A percentile compares a stretch with the other conserved stretches of the same genome.
Conservation (phyloP, 2,888 invertebrate genomes). For the Leptinotarsa tumamoca region DNA sequence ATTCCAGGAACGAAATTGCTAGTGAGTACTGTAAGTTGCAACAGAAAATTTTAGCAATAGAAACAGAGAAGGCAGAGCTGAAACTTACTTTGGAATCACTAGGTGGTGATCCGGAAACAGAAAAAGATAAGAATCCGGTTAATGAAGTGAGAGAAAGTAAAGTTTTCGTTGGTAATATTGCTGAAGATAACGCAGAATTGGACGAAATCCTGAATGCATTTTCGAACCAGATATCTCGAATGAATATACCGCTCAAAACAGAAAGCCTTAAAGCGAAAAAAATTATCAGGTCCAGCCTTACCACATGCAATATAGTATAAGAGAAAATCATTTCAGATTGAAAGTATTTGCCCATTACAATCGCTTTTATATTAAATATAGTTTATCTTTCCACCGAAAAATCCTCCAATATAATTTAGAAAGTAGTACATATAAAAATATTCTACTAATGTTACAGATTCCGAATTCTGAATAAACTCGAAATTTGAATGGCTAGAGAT, state of each 20-base stretch:
- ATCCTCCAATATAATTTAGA: no score
- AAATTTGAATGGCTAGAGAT: no score
- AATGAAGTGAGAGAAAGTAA: slow-evolving; percentile 6
- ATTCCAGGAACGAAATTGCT: slow-evolving; percentile 51
- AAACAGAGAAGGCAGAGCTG: slow-evolving; percentile 44
- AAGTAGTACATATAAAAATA: no score
- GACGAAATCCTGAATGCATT: slow-evolving; percentile 42
- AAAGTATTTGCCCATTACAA: background rate
- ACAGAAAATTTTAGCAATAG: slow-evolving; percentile 48
- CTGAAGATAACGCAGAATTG: slow-evolving; percentile 26
- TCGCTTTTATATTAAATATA: background rate
- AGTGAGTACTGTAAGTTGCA: slow-evolving; percentile 49
- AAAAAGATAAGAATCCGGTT: background rate
- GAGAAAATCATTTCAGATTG: slow-evolving; percentile 9
- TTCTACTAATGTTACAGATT: no score
- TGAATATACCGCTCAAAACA: slow-evolving; percentile 15
- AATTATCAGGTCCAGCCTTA: slow-evolving; percentile 9
- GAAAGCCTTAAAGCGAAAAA: slow-evolving; percentile 17
- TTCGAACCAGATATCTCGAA: slow-evolving; percentile 25
- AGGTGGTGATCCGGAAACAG: slow-evolving; percentile 7
- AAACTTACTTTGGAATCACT: slow-evolving; percentile 29
- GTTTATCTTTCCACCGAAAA: no score
- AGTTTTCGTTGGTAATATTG: background rate
- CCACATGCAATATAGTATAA: slow-evolving; percentile 33
- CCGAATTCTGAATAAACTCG: no score